phyloP scores from a whole-genome alignment of 2,797 vertebrate species.

The Xiphorhynchus erythropygius region DNA sequence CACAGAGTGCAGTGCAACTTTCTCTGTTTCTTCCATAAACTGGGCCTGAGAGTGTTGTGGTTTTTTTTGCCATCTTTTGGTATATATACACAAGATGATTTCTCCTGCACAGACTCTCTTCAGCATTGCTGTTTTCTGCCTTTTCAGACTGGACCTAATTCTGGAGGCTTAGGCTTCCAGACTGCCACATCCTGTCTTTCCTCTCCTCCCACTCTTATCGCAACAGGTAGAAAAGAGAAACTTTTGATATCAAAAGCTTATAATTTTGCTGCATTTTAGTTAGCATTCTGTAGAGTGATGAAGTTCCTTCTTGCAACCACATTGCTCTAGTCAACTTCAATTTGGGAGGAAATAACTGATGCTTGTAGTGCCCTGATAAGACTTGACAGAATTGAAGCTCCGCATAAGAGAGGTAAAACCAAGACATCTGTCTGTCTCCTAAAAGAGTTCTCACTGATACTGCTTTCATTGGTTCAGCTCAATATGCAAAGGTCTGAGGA shows the following conservation, averaged over 20 bases:
- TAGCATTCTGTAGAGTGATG: neutral
- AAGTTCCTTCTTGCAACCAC: neutral
- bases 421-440: neutral
- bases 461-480: neutral
- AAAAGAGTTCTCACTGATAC: neutral
- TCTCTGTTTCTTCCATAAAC: neutral
- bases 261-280: neutral
- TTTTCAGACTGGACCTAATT: neutral
- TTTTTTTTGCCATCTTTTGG: neutral
- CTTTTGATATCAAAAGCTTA: neutral
- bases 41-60: neutral
- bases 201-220: neutral
- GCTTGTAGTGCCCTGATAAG: neutral
- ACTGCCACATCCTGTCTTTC: neutral
- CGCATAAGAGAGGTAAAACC: neutral
- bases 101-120: neutral
- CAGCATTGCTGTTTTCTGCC: accelerated
- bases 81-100: neutral
- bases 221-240: neutral
- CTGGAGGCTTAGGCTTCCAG: neutral
- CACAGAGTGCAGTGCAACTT: neutral
- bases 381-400: neutral
- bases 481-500: neutral
- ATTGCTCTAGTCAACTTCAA: neutral
- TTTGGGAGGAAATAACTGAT: neutral